Conservation (phyloP, 2,888 invertebrate genomes). For the Trypoxylon attenuatum region DNA sequence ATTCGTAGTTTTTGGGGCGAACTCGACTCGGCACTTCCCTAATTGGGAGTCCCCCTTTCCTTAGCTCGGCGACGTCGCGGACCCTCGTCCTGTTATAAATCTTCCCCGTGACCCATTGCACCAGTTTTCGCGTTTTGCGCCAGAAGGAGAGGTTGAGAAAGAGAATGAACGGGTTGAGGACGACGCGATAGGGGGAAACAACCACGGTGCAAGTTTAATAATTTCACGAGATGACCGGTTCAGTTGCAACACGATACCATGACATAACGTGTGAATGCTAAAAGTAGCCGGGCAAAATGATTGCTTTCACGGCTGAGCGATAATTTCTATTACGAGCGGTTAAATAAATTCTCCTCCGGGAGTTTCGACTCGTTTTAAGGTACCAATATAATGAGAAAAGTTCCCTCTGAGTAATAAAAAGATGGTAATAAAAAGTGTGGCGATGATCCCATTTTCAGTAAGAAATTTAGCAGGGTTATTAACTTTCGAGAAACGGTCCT, state of each 20-base stretch:
- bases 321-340: slow-evolving; percentile 10
- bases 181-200: neutral
- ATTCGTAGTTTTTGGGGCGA: slow-evolving; percentile 57
- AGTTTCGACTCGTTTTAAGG: slow-evolving; percentile 16
- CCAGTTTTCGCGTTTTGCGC: slow-evolving; percentile 32
- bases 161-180: neutral
- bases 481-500: too few relatives aligned
- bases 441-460: slow-evolving; percentile 51
- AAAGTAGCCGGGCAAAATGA: neutral
- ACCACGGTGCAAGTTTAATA: neutral
- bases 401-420: slow-evolving; percentile 20
- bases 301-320: neutral
- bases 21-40: slow-evolving; percentile 55
- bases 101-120: slow-evolving; percentile 46
- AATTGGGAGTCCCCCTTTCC: slow-evolving; percentile 57
- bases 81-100: slow-evolving; percentile 34
- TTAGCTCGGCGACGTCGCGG: slow-evolving; percentile 33
- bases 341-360: slow-evolving; percentile 21
- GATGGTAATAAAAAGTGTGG: slow-evolving; percentile 9
- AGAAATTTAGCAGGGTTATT: slow-evolving; percentile 50
- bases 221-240: neutral
- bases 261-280: neutral
- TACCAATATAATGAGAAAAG: slow-evolving; percentile 35
- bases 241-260: neutral
- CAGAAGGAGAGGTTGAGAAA: neutral